Percentiles rank a stretch among this genome's conserved stretches.
Evolutionary conservation across 2,888 invertebrate genomes (phyloP).

Genomic region (Beris morrisii): DNA sequence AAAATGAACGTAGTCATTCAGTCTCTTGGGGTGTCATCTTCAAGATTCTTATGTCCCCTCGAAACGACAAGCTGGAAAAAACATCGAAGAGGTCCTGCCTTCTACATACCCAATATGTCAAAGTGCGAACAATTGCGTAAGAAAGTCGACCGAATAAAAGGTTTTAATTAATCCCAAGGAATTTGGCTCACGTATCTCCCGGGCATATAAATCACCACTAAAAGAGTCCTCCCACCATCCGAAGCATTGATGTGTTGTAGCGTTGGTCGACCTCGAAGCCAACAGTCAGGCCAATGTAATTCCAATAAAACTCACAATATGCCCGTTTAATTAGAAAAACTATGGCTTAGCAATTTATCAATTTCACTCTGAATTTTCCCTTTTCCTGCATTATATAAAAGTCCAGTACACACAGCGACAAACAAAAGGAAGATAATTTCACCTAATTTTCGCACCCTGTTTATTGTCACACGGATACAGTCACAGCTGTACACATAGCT

Average conservation of each 20-base stretch:
- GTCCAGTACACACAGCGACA: conserved; percentile 18
- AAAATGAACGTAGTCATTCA: too few species aligned
- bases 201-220: not conserved
- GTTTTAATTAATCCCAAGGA: too few species aligned
- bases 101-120: too few species aligned
- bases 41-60: too few species aligned
- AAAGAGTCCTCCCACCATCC: too few species aligned
- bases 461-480: conserved; percentile 10
- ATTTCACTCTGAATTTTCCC: conserved; percentile 34
- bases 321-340: conserved; percentile 40
- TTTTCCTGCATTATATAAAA: not conserved
- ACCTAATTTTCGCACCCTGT: conserved; percentile 42
- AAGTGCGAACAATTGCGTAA: too few species aligned
- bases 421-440: conserved; percentile 42
- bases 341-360: conserved; percentile 39
- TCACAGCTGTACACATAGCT: not conserved
- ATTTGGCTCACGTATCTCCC: not conserved
- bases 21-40: too few species aligned
- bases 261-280: conserved; percentile 4
- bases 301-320: conserved; percentile 39
- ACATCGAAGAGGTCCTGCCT: too few species aligned
- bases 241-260: conserved; percentile 3
- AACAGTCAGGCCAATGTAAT: conserved; percentile 35
- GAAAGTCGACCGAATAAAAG: too few species aligned
- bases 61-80: too few species aligned